phyloP scores from a whole-genome alignment of 2,113 vertebrate genomes.

The Eublepharis macularius region DNA sequence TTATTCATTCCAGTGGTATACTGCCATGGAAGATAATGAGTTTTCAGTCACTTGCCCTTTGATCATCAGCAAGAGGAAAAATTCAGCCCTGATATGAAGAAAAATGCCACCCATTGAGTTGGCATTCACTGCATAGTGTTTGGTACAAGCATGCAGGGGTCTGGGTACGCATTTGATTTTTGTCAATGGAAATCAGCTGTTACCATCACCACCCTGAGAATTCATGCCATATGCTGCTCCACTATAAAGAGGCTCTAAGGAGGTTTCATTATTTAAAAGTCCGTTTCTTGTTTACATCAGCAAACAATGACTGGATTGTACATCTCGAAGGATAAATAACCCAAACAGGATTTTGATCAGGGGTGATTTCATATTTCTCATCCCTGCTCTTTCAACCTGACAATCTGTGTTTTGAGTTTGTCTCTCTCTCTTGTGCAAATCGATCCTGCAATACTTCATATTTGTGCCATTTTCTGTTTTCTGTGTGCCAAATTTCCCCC shows the following conservation, averaged over 20 bases:
- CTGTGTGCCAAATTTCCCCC: too few relatives aligned
- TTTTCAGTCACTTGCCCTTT: neutral
- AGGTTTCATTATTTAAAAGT: neutral
- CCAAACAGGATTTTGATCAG: too few relatives aligned
- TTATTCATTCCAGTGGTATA: neutral
- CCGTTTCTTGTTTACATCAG: neutral
- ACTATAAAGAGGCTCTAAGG: neutral
- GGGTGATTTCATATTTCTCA: too few relatives aligned
- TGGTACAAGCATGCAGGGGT: neutral
- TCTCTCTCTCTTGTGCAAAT: too few relatives aligned
- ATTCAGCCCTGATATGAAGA: neutral
- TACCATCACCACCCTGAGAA: neutral
- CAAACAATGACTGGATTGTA: neutral
- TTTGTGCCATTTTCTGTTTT: too few relatives aligned
- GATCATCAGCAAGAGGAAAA: neutral
- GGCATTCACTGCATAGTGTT: neutral
- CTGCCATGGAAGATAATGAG: neutral
- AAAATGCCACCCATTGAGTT: neutral
- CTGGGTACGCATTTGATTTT: neutral
- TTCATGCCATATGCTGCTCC: neutral
- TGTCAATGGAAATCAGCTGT: neutral
- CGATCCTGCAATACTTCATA: too few relatives aligned
- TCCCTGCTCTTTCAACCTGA: too few relatives aligned
- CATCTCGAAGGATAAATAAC: too few relatives aligned
- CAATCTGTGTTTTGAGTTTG: too few relatives aligned